Percentiles rank a stretch among this genome's conserved stretches.
phyloP scores from a whole-genome alignment of 2,113 vertebrate genomes.

The Hippoglossus stenolepis region DNA sequence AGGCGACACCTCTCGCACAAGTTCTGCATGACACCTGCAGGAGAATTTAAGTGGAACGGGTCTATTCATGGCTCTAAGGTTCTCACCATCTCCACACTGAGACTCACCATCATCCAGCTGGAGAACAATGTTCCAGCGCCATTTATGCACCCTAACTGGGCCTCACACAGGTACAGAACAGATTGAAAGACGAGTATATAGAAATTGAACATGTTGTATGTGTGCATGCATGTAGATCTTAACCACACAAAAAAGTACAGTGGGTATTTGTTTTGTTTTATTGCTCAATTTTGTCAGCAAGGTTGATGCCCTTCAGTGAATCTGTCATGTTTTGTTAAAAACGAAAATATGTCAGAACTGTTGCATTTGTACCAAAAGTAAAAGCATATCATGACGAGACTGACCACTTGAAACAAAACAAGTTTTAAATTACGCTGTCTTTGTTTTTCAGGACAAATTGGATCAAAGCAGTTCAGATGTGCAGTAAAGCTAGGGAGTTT shows the following conservation, averaged over 20 bases:
- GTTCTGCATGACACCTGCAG: slow-evolving; percentile 95
- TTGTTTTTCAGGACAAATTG: slow-evolving; percentile 90
- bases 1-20: slow-evolving; percentile 96
- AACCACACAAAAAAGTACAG: background rate
- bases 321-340: background rate
- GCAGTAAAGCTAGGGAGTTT: slow-evolving; percentile 98
- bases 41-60: slow-evolving; percentile 99
- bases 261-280: background rate
- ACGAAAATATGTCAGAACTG: background rate
- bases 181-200: background rate
- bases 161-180: slow-evolving; percentile 92
- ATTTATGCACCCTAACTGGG: slow-evolving; percentile 99
- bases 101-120: slow-evolving; percentile 96
- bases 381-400: background rate
- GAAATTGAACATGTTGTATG: background rate
- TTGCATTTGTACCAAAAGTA: background rate
- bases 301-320: background rate
- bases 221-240: background rate
- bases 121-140: slow-evolving; percentile 97
- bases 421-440: slow-evolving; percentile 4
- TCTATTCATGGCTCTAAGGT: slow-evolving; percentile 96
- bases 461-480: slow-evolving; percentile 99
- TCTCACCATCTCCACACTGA: slow-evolving; percentile 96
- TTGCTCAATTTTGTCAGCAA: background rate
- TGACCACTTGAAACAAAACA: background rate